Conservation (phyloP, 2,888 invertebrate species). For the Ochropleura plecta region DNA sequence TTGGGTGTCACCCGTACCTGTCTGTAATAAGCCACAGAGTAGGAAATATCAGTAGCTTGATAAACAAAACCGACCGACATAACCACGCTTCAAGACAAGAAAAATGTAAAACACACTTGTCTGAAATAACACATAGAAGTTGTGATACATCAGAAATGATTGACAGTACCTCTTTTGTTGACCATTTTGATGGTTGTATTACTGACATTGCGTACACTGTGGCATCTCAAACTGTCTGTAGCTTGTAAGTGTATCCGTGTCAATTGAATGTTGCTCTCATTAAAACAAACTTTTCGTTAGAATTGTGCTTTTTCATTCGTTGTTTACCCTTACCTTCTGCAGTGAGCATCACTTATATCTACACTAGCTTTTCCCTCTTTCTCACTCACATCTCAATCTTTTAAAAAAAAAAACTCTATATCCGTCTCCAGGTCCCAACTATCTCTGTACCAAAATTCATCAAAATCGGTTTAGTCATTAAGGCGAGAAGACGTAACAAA, state of each 20-base stretch:
- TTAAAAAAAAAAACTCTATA: too few species aligned
- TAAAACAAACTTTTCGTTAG: constrained; percentile 67
- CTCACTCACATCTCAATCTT: too few species aligned
- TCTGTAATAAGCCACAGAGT: constrained; percentile 48
- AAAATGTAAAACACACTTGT: background rate
- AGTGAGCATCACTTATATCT: background rate
- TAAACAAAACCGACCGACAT: background rate
- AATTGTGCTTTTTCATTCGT: background rate
- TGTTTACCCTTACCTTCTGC: background rate
- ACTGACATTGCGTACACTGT: constrained; percentile 42
- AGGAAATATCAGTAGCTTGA: constrained; percentile 35
- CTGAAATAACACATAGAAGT: background rate
- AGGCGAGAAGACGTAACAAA: too few species aligned
- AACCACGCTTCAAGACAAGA: background rate
- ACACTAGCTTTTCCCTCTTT: too few species aligned
- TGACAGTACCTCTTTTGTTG: background rate
- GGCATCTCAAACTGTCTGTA: constrained; percentile 76
- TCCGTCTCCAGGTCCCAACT: too few species aligned
- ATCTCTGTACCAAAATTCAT: too few species aligned
- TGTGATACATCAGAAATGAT: background rate
- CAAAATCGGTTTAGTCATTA: too few species aligned
- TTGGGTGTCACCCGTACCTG: constrained; percentile 62
- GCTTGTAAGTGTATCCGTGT: constrained; percentile 78
- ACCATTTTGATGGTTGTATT: background rate
- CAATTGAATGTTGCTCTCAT: constrained; percentile 85